A percentile compares a stretch with the other conserved stretches of the same genome.
Evolutionary conservation across 1,140 invertebrate genomes (phyloP).

Genomic region (Heliconius himera): DNA sequence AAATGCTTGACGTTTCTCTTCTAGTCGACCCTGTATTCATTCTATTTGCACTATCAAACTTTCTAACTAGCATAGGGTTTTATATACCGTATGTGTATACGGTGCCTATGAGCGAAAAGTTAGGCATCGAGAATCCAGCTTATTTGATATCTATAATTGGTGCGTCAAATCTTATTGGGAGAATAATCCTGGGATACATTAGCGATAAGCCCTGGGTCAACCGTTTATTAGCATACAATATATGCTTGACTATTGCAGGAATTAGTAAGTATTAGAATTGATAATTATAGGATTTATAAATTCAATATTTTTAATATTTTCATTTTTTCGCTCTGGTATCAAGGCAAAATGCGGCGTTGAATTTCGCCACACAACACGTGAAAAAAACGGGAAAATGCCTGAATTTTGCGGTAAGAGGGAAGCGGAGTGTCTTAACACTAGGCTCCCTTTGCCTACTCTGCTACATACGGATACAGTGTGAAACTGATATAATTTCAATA

Average conservation of each 20-base stretch:
- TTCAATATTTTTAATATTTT: background rate
- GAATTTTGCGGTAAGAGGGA: no score
- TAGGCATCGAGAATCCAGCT: slow-evolving; percentile 82
- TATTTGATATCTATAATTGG: slow-evolving; percentile 91
- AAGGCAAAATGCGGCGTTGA: no score
- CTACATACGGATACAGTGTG: no score
- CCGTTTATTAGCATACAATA: slow-evolving; percentile 93
- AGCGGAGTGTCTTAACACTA: no score
- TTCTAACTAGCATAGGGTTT: slow-evolving; percentile 97
- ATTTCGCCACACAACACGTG: no score
- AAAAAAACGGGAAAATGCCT: no score
- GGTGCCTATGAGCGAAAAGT: slow-evolving; percentile 84
- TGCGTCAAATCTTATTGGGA: slow-evolving; percentile 93
- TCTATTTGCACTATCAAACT: slow-evolving; percentile 95
- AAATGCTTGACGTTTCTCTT: slow-evolving; percentile 93
- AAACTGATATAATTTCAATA: no score
- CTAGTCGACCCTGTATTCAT: slow-evolving; percentile 94
- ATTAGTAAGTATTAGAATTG: slow-evolving; percentile 84
- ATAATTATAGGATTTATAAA: background rate
- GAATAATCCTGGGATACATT: slow-evolving; percentile 92
- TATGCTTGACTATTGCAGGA: slow-evolving; percentile 92
- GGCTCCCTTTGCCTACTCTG: no score
- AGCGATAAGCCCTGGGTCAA: slow-evolving; percentile 95
- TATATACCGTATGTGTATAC: slow-evolving; percentile 96
- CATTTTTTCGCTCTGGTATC: no score